phyloP scores from a whole-genome alignment of 2,797 vertebrate genomes.

The Simalia tracyae region DNA sequence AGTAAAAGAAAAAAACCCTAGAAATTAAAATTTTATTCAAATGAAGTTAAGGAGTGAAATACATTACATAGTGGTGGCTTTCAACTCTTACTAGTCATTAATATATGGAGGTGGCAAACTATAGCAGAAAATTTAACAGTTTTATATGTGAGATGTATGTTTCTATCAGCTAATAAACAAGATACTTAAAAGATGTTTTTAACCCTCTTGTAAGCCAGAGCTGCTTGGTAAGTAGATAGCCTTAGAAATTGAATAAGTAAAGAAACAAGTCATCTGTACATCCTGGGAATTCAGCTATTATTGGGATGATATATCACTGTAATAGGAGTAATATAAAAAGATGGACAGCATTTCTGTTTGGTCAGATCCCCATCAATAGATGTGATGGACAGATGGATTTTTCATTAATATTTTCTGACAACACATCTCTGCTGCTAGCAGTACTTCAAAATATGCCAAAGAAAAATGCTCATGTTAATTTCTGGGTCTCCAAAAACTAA shows the following conservation, averaged over 20 bases:
- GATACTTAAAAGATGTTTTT: neutral
- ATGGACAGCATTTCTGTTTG: neutral
- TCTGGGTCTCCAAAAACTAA: neutral
- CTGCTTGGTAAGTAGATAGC: neutral
- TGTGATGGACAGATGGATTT: neutral
- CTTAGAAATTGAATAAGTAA: neutral
- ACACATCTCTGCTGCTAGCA: neutral
- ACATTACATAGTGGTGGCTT: neutral
- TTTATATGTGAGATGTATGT: neutral
- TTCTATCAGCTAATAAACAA: neutral
- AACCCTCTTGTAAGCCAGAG: neutral
- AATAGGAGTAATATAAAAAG: neutral
- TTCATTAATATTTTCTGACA: neutral
- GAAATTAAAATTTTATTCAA: neutral
- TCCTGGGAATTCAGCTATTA: neutral
- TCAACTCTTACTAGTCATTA: neutral
- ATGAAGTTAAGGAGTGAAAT: neutral
- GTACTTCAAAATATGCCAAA: neutral
- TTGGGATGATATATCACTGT: neutral
- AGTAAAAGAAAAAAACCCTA: neutral
- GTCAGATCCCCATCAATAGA: neutral
- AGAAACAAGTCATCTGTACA: neutral
- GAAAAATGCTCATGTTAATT: neutral
- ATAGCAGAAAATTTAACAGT: neutral
- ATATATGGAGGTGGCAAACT: neutral